Evolutionary conservation across 2,113 vertebrate species (phyloP).

Genomic region (human): GRCh38 chr18:73399501-73400000

Average conservation of each 20-base stretch:
- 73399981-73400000: too few relatives aligned
- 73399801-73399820: not conserved
- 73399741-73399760: not conserved
- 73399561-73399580: too few relatives aligned
- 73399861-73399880: not conserved
- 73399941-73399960: not conserved
- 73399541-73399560: too few relatives aligned
- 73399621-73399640: too few relatives aligned
- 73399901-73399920: not conserved
- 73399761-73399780: not conserved
- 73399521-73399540: too few relatives aligned
- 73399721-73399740: not conserved
- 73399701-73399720: not conserved
- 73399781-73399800: not conserved
- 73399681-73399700: too few relatives aligned
- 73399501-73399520: too few relatives aligned
- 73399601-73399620: too few relatives aligned
- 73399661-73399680: too few relatives aligned
- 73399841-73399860: not conserved
- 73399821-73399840: not conserved
- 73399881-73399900: not conserved
- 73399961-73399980: not conserved
- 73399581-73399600: too few relatives aligned
- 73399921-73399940: not conserved
- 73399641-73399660: too few relatives aligned